A percentile compares a stretch with the other conserved stretches of the same genome.
Conservation (phyloP, 2,797 vertebrate genomes). For the Megaceryle alcyon region DNA sequence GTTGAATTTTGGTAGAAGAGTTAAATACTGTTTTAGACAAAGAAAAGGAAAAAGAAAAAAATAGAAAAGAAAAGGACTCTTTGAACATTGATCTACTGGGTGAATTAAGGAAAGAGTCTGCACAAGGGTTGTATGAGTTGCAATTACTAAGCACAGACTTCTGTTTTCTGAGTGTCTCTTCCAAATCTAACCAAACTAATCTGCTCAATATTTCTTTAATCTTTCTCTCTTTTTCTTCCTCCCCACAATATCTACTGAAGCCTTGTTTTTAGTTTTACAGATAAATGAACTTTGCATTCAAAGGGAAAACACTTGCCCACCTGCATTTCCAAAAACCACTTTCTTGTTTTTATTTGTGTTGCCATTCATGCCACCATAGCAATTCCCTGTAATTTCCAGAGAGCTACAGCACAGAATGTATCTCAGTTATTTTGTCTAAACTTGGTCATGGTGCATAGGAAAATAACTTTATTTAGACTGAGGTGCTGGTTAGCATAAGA, state of each 20-base stretch:
- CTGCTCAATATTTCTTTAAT: not conserved
- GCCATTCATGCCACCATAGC: not conserved
- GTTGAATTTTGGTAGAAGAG: not conserved
- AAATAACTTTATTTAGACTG: not conserved
- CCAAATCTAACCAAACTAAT: not conserved
- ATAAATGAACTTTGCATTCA: not conserved
- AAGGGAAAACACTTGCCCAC: not conserved
- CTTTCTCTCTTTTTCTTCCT: not conserved
- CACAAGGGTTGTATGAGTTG: not conserved
- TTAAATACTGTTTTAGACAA: not conserved
- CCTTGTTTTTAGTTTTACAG: not conserved
- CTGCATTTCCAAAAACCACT: not conserved
- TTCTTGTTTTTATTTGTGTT: not conserved
- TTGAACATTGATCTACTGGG: not conserved
- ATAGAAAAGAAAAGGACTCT: not conserved
- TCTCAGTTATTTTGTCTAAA: not conserved
- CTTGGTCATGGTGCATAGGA: not conserved
- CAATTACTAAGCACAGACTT: not conserved
- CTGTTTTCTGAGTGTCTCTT: not conserved
- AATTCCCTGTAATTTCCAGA: not conserved
- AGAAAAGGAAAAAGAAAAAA: not conserved
- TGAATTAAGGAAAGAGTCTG: not conserved
- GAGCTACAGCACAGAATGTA: not conserved
- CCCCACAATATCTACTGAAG: not conserved
- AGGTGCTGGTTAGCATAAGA: not conserved